These are phyloP conservation scores for Pimephales promelas DNA, from an alignment of 2,113 vertebrate species.

Conservation along the genomic window DNA sequence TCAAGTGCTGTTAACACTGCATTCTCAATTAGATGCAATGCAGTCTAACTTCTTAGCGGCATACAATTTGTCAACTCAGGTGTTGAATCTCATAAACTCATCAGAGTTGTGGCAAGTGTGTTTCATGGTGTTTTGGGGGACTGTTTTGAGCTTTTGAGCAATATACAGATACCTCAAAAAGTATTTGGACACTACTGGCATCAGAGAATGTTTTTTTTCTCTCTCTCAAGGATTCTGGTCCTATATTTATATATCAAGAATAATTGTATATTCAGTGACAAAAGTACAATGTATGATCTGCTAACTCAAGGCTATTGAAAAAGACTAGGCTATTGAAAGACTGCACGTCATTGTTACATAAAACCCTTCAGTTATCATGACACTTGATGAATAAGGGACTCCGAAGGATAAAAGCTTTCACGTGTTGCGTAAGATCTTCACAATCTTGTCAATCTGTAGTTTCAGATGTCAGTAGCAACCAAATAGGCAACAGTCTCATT, in stretches of 20 bases:
- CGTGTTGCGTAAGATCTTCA: conserved; percentile 15
- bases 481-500: neutral
- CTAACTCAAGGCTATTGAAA: conserved; percentile 11
- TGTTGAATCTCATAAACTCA: conserved; percentile 27
- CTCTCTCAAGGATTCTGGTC: neutral
- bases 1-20: conserved; percentile 19
- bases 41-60: neutral
- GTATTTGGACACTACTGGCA: neutral
- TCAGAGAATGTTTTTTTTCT: neutral
- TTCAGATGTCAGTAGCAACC: conserved; percentile 10
- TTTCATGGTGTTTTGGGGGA: neutral
- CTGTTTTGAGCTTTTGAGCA: neutral
- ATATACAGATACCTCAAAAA: neutral
- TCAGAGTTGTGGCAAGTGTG: neutral
- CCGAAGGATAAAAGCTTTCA: conserved; percentile 1
- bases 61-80: conserved; percentile 29
- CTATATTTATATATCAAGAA: neutral
- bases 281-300: conserved; percentile 1
- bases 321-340: conserved; percentile 5
- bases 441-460: conserved; percentile 12
- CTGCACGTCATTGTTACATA: conserved; percentile 11
- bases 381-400: neutral
- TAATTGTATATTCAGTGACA: neutral
- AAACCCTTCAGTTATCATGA: neutral
- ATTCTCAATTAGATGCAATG: conserved; percentile 25